Conservation (phyloP, 2,888 invertebrate species). For the Hemistola chrysoprasaria region DNA sequence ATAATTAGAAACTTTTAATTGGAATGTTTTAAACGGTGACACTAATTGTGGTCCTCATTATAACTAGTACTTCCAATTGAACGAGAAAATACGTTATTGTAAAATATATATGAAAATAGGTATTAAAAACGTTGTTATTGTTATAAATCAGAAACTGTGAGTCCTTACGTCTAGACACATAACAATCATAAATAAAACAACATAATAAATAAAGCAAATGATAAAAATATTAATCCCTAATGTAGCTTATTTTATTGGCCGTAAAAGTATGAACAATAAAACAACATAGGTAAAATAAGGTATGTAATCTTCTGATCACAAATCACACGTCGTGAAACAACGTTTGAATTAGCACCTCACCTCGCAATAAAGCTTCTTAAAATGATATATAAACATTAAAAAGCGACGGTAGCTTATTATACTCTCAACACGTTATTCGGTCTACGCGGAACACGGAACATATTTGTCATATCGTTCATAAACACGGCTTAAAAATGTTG, state of each 20-base stretch:
- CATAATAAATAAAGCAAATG: no score
- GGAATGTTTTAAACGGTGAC: no score
- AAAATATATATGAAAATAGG: no score
- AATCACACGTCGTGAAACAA: constrained; percentile 32
- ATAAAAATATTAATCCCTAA: not conserved
- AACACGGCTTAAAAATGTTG: constrained; percentile 35
- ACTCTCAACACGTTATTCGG: constrained; percentile 12
- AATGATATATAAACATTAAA: constrained; percentile 34
- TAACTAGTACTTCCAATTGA: no score
- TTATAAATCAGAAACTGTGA: no score
- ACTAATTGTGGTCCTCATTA: no score
- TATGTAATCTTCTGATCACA: constrained; percentile 26
- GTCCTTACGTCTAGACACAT: no score
- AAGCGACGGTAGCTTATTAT: constrained; percentile 24
- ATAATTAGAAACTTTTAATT: no score
- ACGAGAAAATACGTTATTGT: no score
- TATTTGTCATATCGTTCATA: constrained; percentile 37
- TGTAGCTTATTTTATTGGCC: constrained; percentile 29
- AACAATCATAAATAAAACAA: no score
- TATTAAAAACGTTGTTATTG: no score
- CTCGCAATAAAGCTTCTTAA: constrained; percentile 31
- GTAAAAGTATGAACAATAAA: constrained; percentile 32
- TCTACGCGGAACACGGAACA: constrained; percentile 22
- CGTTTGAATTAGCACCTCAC: constrained; percentile 33
- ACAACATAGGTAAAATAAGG: no score